Evolutionary conservation across 1,140 invertebrate genomes (phyloP), one percentile per base, ranked within the genome.

Genomic region (Leucophenga varia): DNA sequence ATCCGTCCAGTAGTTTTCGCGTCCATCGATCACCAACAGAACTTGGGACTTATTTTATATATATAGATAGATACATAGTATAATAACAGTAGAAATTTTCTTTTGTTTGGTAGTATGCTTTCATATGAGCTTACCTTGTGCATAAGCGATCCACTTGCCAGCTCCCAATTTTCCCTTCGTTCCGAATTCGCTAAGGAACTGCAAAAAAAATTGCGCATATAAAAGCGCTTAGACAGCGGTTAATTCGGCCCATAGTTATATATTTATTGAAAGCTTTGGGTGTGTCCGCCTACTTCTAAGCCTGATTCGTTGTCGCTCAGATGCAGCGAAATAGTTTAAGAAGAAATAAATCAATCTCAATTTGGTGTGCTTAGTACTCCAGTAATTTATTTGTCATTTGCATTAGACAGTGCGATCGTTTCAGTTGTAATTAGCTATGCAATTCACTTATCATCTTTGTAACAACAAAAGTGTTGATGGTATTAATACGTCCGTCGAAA

Each of bases 51-150:
- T 40, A 40, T 22, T 40, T 19, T 3, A 7, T 7, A 22, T 40
- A 7, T 40, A 5, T 10, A 19, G 19, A 19, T 22, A 22, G 12
- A 10, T 20, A 35, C 30, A n/a, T n/a, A n/a, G n/a, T n/a, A n/a
- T n/a, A n/a, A n/a, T n/a, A n/a, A n/a, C n/a, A n/a, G n/a, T n/a
- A 18, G 19, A 59, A 6, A 10, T 25, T 25, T 5, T 25, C 10
- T 25, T 6, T 25, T 5, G 10, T 6, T 25, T 25, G 22, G 5
- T 25, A 10, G 22, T 25, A 5, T 6, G 4, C 22, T 30, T 16
- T 28, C 9, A 43, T 14, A 43, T 43, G 20, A 43, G 36, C 45
- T 32, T 52, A 51, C 53, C 53, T 55, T 55, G 44, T 37, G 53
- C 49, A 47, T 47, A 51, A 34, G 46, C 53, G 17, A 43, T 35